A percentile compares a stretch with the other conserved stretches of the same genome.
These are phyloP conservation scores for Eurytoma adleriae DNA, from an alignment of 2,888 invertebrate genomes.

Conservation along the genomic window DNA sequence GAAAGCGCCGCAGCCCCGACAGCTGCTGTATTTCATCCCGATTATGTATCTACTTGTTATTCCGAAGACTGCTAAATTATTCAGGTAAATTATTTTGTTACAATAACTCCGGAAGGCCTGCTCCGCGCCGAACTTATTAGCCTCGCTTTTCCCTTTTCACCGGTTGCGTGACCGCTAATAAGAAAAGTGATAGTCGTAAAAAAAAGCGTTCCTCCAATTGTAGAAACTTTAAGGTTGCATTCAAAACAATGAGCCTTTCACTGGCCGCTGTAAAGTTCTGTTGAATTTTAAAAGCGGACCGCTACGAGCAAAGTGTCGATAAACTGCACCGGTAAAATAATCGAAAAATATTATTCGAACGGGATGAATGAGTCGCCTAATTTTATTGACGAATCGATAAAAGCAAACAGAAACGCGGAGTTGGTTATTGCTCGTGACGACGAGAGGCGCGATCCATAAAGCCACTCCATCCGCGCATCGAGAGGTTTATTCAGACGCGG, in stretches of 20 bases:
- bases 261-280: no score
- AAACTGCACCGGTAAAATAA: no score
- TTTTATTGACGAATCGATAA: conserved; percentile 19
- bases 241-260: no score
- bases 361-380: not conserved
- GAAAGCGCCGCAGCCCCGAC: conserved; percentile 43
- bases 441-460: conserved; percentile 11
- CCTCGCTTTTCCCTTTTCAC: not conserved
- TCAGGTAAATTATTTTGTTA: conserved; percentile 31
- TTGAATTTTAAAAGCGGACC: no score
- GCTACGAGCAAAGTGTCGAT: no score
- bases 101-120: conserved; percentile 10
- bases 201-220: no score
- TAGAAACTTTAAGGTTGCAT: no score
- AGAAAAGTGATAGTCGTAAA: no score
- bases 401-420: conserved; percentile 26
- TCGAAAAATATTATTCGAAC: conserved; percentile 7
- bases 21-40: conserved; percentile 44
- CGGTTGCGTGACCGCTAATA: conserved; percentile 5
- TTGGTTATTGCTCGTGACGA: not conserved
- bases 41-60: conserved; percentile 7
- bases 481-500: conserved; percentile 72
- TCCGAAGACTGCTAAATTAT: conserved; percentile 34
- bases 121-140: not conserved
- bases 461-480: conserved; percentile 2